Base-by-base conservation (phyloP, 2,797 vertebrate species). In the Urophycis tenuis region DNA sequence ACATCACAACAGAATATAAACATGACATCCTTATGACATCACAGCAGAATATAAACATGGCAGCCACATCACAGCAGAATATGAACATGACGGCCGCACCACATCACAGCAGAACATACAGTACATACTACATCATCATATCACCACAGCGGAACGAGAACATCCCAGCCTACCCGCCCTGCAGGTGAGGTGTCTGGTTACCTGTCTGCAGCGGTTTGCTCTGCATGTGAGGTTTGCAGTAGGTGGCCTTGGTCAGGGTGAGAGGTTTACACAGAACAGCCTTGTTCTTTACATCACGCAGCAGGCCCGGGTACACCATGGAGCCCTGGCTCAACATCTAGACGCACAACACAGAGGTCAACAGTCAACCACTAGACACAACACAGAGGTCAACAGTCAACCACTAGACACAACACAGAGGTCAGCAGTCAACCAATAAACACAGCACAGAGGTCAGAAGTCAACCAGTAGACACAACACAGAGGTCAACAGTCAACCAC, bases 171-270 rank as follows among this genome's bases (percentile, higher is more conserved):
- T 10, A 39, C 3, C 41, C 2, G 14, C 41, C 36, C 22, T 60
- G 53, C 53, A 60, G 53, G n/a, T 60, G n/a, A 60, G 67, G 31
- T 32, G 31, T 72, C 15, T 30, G 71, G 0, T 78, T 93, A 99
- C 97, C 97, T 91, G 97, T 99, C 89, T 99, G 97, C 45, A 94
- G 74, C 0, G 80, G 94, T 81, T 99, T 99, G 88, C 96, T 96
- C 92, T 99, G 97, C 97, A 98, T 99, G 87, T 99, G 97, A 75
- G 97, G 97, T 87, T 99, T 99, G 93, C 97, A 99, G 87, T 97
- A 99, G 0, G 97, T 99, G 74, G 97, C 97, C 92, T 99, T 99
- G 2, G 97, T 99, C 92, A 98, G 94, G n/a, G 97, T 97, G 86
- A 99, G 94, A 60, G 97, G 97, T 86, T 99, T 99, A 91, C 97